Evolutionary conservation across 2,797 vertebrate genomes (phyloP).

Genomic region (Pipistrellus kuhlii): DNA sequence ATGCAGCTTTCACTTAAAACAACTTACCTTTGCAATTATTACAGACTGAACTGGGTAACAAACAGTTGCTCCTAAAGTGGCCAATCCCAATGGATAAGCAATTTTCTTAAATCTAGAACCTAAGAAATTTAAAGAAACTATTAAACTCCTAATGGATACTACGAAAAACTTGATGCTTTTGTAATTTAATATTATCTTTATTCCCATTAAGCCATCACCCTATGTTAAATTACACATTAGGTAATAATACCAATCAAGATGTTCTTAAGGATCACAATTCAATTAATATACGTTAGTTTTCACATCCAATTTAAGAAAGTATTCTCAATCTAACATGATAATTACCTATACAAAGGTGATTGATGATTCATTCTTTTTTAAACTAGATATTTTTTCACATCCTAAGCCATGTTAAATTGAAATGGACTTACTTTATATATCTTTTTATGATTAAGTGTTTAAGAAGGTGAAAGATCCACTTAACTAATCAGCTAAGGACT

Average conservation of each 20-base stretch:
- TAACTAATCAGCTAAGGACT: slow-evolving; percentile 45
- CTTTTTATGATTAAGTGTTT: slow-evolving; percentile 46
- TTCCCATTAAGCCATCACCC: slow-evolving; percentile 5
- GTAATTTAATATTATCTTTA: slow-evolving; percentile 24
- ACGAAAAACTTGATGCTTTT: slow-evolving; percentile 56
- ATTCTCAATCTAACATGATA: slow-evolving; percentile 55
- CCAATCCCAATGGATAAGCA: slow-evolving; percentile 90
- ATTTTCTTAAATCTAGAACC: slow-evolving; percentile 92
- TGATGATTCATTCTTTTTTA: slow-evolving; percentile 59
- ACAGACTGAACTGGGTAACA: slow-evolving; percentile 94
- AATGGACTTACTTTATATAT: slow-evolving; percentile 46
- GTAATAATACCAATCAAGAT: slow-evolving; percentile 62
- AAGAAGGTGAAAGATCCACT: slow-evolving; percentile 61
- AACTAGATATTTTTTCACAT: slow-evolving; percentile 51
- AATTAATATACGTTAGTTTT: slow-evolving; percentile 50
- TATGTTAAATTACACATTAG: slow-evolving; percentile 58
- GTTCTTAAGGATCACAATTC: slow-evolving; percentile 61
- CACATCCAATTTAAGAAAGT: slow-evolving; percentile 64
- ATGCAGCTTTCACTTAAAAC: slow-evolving; percentile 25
- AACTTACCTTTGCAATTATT: slow-evolving; percentile 92
- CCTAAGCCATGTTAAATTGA: slow-evolving; percentile 58
- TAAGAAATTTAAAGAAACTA: slow-evolving; percentile 83
- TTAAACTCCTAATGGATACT: slow-evolving; percentile 62
- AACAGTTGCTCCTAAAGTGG: slow-evolving; percentile 89
- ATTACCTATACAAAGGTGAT: slow-evolving; percentile 46